Evolutionary conservation across 2,797 vertebrate species (phyloP).

Genomic region (Chaunax sp.): DNA sequence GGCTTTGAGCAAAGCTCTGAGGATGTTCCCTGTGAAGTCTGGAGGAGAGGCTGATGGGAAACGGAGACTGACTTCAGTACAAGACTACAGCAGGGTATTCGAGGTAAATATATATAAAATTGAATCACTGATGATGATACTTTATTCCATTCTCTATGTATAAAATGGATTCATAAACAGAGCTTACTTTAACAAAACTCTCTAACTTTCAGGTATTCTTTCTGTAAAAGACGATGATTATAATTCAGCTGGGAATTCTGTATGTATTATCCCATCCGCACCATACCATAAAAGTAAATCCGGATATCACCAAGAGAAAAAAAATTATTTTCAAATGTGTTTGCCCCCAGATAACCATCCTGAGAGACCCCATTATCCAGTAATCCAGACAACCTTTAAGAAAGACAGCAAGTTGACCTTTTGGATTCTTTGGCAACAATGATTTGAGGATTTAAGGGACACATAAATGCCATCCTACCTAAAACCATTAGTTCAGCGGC

Average conservation of each 20-base stretch:
- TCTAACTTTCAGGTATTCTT: constrained; percentile 12
- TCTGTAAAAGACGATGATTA: constrained; percentile 17
- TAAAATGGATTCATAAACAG: not conserved
- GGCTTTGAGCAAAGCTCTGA: constrained; percentile 90
- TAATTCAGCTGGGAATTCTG: constrained; percentile 12
- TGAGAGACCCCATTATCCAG: constrained; percentile 71
- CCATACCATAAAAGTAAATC: constrained; percentile 37
- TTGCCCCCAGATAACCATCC: constrained; percentile 67
- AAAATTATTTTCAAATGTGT: constrained; percentile 54
- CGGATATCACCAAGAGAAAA: constrained; percentile 15
- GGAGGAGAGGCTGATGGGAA: constrained; percentile 89
- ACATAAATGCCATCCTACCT: constrained; percentile 86
- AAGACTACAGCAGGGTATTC: constrained; percentile 38
- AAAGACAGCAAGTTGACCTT: constrained; percentile 79
- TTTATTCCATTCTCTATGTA: constrained; percentile 1
- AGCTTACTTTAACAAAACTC: no score
- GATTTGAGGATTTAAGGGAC: constrained; percentile 65
- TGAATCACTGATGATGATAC: not conserved
- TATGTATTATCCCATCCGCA: constrained; percentile 20
- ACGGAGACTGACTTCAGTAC: constrained; percentile 60
- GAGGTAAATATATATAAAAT: constrained; percentile 37
- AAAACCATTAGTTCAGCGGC: constrained; percentile 93
- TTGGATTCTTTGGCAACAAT: constrained; percentile 66
- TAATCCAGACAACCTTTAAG: constrained; percentile 80
- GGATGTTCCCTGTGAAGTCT: constrained; percentile 92